phyloP scores from a whole-genome alignment of 2,888 invertebrate species.

The Drosophila demipolita region DNA sequence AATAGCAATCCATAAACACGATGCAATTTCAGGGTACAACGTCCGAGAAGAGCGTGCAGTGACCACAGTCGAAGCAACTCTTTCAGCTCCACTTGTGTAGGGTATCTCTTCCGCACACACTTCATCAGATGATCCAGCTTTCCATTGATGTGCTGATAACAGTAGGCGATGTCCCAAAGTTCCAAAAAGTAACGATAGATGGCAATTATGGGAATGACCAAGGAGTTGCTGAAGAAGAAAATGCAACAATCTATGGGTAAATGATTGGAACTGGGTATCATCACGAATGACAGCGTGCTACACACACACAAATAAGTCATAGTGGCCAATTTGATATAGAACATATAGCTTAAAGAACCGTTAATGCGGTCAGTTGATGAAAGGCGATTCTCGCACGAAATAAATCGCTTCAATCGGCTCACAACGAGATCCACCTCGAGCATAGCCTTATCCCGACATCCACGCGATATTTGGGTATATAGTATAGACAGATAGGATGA shows the following conservation, averaged over 20 bases:
- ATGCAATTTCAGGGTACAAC: constrained; percentile 26
- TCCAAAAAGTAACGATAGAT: constrained; percentile 52
- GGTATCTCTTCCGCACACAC: not conserved
- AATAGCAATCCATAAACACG: constrained; percentile 38
- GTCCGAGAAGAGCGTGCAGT: constrained; percentile 40
- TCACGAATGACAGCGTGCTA: not conserved
- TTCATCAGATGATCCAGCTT: constrained; percentile 14
- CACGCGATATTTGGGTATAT: constrained; percentile 46
- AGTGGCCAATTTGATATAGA: constrained; percentile 22
- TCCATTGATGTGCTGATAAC: constrained; percentile 43
- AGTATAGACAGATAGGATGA: constrained; percentile 35
- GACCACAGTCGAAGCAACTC: constrained; percentile 51
- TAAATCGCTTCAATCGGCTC: not conserved
- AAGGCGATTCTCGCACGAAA: no score
- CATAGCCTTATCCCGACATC: constrained; percentile 37
- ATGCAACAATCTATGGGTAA: not conserved
- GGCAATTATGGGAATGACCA: constrained; percentile 41
- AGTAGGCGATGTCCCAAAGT: constrained; percentile 53
- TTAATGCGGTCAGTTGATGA: not conserved
- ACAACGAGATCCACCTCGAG: constrained; percentile 35
- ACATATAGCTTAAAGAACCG: constrained; percentile 2
- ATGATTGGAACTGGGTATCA: not conserved
- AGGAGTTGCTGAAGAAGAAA: constrained; percentile 21
- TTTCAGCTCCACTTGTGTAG: not conserved
- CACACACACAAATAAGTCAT: constrained; percentile 4